phyloP scores from a whole-genome alignment of 2,888 invertebrate genomes.

The Dicyrtoma fusca region DNA sequence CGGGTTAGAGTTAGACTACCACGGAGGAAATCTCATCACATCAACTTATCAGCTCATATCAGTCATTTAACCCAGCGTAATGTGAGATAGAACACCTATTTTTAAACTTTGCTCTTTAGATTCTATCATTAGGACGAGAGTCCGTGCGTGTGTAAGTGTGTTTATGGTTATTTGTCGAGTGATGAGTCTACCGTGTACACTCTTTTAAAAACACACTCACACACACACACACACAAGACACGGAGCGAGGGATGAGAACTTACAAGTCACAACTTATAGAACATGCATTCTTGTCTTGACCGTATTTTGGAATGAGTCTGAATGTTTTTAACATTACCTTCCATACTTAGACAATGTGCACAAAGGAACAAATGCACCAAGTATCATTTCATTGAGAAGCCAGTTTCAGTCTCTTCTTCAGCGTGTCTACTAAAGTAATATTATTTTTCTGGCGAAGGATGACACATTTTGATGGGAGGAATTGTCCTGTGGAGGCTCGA shows the following conservation, averaged over 20 bases:
- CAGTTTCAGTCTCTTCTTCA: neutral
- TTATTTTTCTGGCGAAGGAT: conserved; percentile 21
- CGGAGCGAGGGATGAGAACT: neutral
- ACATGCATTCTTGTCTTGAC: conserved; percentile 16
- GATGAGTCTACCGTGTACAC: conserved; percentile 33
- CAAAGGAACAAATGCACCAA: neutral
- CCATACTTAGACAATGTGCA: conserved; percentile 9
- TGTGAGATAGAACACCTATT: conserved; percentile 33
- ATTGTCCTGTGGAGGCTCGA: neutral
- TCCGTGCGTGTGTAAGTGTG: conserved; percentile 31
- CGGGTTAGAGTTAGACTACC: neutral
- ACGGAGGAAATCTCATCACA: conserved; percentile 29
- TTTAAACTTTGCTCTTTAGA: conserved; percentile 30
- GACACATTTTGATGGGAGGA: conserved; percentile 16
- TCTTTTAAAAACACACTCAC: conserved; percentile 26
- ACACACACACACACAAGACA: conserved; percentile 4
- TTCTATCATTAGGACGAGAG: conserved; percentile 13
- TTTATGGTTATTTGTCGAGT: conserved; percentile 35
- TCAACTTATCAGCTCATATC: conserved; percentile 34
- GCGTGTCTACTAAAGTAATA: conserved; percentile 11
- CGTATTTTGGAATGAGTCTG: neutral
- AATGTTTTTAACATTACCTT: conserved; percentile 14
- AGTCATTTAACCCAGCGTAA: conserved; percentile 29
- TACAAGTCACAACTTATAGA: conserved; percentile 5
- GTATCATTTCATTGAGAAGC: conserved; percentile 4